These are phyloP conservation scores for Lethenteron reissneri DNA, from an alignment of 2,113 vertebrate genomes.

Conservation along the genomic window DNA sequence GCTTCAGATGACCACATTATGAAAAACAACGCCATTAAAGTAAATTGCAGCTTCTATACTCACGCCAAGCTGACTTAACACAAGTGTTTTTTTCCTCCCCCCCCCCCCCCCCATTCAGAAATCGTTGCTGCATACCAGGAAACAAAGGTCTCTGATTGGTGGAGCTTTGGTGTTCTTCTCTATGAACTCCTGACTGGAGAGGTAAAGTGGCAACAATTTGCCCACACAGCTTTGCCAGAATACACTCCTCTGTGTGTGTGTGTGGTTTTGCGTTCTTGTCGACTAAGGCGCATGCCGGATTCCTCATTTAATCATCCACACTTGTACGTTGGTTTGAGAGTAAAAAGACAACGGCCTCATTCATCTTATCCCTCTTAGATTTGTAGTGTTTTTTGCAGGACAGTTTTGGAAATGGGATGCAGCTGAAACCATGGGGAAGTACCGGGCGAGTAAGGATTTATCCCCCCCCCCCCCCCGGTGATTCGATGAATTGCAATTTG, in stretches of 20 bases:
- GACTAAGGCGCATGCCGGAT: no score
- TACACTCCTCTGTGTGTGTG: background rate
- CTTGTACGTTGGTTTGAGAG: constrained; percentile 10
- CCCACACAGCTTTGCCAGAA: background rate
- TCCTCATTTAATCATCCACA: background rate
- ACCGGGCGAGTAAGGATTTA: no score
- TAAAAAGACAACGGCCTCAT: background rate
- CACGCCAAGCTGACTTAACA: no score
- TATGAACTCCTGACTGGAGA: constrained; percentile 71
- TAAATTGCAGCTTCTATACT: no score
- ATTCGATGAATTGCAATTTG: no score
- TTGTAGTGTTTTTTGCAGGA: background rate
- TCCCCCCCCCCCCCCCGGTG: no score
- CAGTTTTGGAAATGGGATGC: no score
- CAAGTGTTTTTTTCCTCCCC: no score
- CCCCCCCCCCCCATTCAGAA: no score
- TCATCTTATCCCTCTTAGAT: background rate
- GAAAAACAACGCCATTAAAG: no score
- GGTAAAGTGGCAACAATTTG: constrained; percentile 25
- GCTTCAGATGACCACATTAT: no score
- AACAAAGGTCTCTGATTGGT: constrained; percentile 83
- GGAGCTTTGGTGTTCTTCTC: constrained; percentile 72
- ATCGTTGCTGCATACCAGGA: constrained; percentile 67
- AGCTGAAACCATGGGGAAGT: no score
- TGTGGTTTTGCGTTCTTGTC: background rate